A percentile compares a stretch with the other conserved stretches of the same genome.
Evolutionary conservation across 2,113 vertebrate genomes (phyloP).

Genomic region (Podilymbus podiceps): DNA sequence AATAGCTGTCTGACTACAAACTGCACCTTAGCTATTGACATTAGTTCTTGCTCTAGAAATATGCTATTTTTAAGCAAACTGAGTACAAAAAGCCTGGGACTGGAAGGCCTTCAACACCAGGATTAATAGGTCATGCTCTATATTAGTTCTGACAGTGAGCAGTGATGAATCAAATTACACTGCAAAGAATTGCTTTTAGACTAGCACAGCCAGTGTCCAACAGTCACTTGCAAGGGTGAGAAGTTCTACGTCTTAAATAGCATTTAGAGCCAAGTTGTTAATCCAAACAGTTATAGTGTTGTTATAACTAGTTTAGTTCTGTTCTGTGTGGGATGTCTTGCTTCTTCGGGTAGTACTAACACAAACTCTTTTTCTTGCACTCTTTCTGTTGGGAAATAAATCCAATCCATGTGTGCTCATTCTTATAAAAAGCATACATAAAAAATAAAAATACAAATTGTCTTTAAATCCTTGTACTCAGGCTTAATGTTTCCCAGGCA

Average conservation of each 20-base stretch:
- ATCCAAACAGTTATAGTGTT: neutral
- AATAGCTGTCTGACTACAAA: neutral
- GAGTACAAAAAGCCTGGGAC: neutral
- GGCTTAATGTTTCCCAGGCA: neutral
- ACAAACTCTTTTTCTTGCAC: neutral
- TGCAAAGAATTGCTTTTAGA: neutral
- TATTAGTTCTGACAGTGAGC: neutral
- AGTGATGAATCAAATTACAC: neutral
- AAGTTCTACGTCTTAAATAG: neutral
- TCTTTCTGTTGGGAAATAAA: conserved; percentile 7
- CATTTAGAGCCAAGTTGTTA: neutral
- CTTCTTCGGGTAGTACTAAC: neutral
- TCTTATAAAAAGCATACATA: conserved; percentile 7
- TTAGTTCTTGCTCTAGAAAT: neutral
- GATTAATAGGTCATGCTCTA: neutral
- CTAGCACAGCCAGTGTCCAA: neutral
- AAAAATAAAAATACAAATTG: neutral
- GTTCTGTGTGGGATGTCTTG: neutral
- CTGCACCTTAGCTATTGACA: neutral
- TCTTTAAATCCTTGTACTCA: neutral
- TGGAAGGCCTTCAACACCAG: neutral
- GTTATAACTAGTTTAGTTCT: neutral
- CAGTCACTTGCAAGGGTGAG: neutral
- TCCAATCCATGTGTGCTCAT: neutral
- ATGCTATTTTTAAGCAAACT: neutral